Evolutionary conservation across 2,888 invertebrate species (phyloP).

Genomic region (Lamellibrachia satsuma): DNA sequence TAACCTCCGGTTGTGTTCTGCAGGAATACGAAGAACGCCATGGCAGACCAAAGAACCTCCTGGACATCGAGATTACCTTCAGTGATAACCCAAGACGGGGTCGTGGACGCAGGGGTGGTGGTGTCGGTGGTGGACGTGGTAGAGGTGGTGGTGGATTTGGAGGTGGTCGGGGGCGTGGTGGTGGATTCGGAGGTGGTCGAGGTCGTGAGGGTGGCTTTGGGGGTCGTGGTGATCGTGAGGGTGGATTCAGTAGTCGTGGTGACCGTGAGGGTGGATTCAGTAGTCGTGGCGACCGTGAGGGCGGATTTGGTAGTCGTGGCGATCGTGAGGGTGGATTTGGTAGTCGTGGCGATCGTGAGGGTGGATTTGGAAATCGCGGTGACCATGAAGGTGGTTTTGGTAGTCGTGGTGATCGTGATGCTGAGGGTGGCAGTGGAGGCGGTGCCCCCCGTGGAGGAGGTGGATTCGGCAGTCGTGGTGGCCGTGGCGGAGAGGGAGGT

Average conservation of each 20-base stretch:
- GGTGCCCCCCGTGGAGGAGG: conserved; percentile 51
- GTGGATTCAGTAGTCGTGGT: background rate
- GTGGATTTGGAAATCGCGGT: conserved; percentile 29
- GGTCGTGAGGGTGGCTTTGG: conserved; percentile 42
- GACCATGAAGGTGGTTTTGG: conserved; percentile 37
- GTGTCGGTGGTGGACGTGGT: conserved; percentile 41
- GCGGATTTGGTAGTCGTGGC: conserved; percentile 35
- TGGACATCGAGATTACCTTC: conserved; percentile 64
- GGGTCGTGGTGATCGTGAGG: conserved; percentile 47
- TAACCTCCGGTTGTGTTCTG: background rate
- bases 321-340: conserved; percentile 41
- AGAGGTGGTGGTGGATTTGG: conserved; percentile 50
- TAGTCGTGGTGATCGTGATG: conserved; percentile 24
- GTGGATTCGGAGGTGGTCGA: conserved; percentile 8
- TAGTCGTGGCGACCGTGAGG: conserved; percentile 26
- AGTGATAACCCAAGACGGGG: conserved; percentile 59
- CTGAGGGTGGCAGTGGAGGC: conserved; percentile 34
- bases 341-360: conserved; percentile 42
- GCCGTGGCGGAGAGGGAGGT: conserved; percentile 30
- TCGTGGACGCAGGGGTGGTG: conserved; percentile 51
- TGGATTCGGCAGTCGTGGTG: conserved; percentile 41
- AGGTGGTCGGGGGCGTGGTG: conserved; percentile 47
- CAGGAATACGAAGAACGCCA: conserved; percentile 44
- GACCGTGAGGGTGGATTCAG: conserved; percentile 29
- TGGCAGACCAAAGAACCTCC: conserved; percentile 52